Base-by-base conservation (phyloP, 2,888 invertebrate genomes). In the Gandaritis pyraliata region DNA sequence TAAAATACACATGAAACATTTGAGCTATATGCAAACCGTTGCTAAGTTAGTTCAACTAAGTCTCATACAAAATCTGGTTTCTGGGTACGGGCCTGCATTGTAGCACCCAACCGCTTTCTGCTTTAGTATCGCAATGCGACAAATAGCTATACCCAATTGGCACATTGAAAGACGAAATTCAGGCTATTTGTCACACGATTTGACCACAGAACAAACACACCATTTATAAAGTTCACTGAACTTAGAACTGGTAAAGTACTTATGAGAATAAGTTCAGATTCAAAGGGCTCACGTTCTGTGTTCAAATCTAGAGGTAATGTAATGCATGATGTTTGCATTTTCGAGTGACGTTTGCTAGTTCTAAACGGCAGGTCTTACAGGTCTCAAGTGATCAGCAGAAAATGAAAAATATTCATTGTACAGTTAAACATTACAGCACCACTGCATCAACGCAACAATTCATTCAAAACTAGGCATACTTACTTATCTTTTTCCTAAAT, bases 61-160 rank as follows among this genome's bases (percentile, higher is more conserved):
- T 8, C 10, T 33, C 33, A 10, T 10, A 33, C 10, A 5, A 8
- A 41, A 33, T 13, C 0, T 16, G 10, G 16, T 23, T 57, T 49
- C 53, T 54, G 33, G 46, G 33, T 59, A 43, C 13, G 59, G 30
- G 10, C 16, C 36, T 76, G 66, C 74, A 71, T 74, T 73, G 62
- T 58, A 64, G 68, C 56, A 18, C 23, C 54, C 51, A 15, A 30
- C 54, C 57, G 70, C 69, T 73, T 68, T 64, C 64, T 62, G 78
- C 80, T 77, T 78, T 38, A 39, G 73, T 71, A 54, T 62, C 46
- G 45, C 64, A 72, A 59, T 53, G 57, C 65, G 78, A 74, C 69
- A 66, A 74, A 74, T 73, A 67, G 74, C 75, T 77, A 33, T 30
- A 50, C 56, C 46, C 38, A 29, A 68, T 61, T 18, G 61, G 64